These are phyloP conservation scores for Microcaecilia unicolor DNA, from an alignment of 2,797 vertebrate genomes.

Conservation along the genomic window DNA sequence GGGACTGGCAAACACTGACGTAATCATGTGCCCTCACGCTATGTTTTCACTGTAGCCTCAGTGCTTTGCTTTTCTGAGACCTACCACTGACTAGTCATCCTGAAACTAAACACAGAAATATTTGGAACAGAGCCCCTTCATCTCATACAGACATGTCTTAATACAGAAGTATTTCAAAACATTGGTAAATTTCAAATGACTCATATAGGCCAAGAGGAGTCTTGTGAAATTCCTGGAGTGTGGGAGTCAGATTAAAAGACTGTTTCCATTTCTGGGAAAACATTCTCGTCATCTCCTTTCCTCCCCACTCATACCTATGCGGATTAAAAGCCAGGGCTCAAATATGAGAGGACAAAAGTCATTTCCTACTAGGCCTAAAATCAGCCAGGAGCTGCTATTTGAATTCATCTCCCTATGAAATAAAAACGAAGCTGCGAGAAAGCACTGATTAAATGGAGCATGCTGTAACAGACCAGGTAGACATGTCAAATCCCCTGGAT, in stretches of 20 bases:
- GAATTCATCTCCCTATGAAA: too few relatives aligned
- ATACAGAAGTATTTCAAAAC: not conserved
- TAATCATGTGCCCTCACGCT: too few relatives aligned
- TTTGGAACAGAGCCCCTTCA: not conserved
- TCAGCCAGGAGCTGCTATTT: too few relatives aligned
- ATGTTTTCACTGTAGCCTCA: too few relatives aligned
- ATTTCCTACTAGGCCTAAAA: not conserved
- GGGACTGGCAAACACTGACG: too few relatives aligned
- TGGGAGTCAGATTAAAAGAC: conserved; percentile 1
- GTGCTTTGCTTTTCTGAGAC: too few relatives aligned
- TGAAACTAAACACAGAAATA: not conserved
- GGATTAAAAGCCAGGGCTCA: not conserved
- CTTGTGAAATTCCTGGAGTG: conserved; percentile 5
- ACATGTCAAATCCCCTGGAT: too few relatives aligned
- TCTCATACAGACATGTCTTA: not conserved
- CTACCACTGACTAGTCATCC: too few relatives aligned
- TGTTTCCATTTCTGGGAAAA: conserved; percentile 24
- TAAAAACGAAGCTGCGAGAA: too few relatives aligned
- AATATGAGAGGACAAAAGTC: not conserved
- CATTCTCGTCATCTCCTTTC: not conserved
- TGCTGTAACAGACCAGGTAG: too few relatives aligned
- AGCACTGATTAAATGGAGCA: too few relatives aligned
- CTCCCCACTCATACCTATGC: conserved; percentile 3
- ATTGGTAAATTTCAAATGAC: conserved; percentile 20
- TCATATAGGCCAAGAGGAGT: conserved; percentile 18